Conservation (phyloP, 2,113 vertebrate species). For the Sphaerodactylus townsendi region DNA sequence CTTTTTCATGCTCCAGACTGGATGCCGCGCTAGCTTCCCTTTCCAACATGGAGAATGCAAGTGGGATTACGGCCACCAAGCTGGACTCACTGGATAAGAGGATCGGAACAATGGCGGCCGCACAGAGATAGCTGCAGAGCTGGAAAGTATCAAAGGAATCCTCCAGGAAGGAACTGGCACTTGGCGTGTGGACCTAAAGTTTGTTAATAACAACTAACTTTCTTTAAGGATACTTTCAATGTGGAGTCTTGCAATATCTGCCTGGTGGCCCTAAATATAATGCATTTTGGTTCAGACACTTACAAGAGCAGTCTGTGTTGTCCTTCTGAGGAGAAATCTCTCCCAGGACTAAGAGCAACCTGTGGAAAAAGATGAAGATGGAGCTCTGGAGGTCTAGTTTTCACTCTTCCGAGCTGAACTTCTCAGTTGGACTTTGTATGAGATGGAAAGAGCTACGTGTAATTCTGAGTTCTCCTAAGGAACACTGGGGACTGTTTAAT, state of each 20-base stretch:
- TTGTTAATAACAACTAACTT: neutral
- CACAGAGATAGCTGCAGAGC: neutral
- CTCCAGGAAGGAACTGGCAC: slow-evolving; percentile 2
- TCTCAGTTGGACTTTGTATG: no score
- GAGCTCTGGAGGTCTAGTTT: neutral
- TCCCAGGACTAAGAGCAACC: no score
- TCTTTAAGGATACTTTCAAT: neutral
- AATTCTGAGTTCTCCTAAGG: neutral
- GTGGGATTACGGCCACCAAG: slow-evolving; percentile 9
- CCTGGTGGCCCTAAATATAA: neutral
- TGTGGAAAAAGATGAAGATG: neutral
- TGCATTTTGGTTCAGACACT: neutral
- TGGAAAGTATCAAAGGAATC: slow-evolving; percentile 20
- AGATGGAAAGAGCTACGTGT: neutral
- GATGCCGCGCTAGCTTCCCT: slow-evolving; percentile 1
- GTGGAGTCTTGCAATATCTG: neutral
- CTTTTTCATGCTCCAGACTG: neutral
- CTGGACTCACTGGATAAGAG: slow-evolving; percentile 10
- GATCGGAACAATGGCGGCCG: neutral
- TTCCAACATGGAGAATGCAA: slow-evolving; percentile 12
- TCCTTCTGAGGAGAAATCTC: neutral
- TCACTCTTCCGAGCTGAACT: neutral
- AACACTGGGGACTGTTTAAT: neutral
- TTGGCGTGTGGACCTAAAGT: neutral
- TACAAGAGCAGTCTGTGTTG: neutral